A percentile compares a stretch with the other conserved stretches of the same genome.
Conservation (phyloP, 2,888 invertebrate genomes). For the Adineta ricciae region DNA sequence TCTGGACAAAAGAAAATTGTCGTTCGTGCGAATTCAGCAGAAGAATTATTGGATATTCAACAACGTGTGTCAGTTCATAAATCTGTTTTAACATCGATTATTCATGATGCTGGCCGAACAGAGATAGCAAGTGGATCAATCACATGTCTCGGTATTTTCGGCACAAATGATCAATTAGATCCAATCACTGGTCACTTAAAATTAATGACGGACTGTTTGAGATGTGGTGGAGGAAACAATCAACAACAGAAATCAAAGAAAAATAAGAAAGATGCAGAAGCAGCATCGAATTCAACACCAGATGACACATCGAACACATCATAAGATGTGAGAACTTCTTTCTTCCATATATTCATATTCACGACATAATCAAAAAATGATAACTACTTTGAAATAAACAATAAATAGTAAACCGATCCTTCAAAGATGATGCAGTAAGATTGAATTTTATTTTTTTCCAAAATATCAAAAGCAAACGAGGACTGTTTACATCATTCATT, state of each 20-base stretch:
- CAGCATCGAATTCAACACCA: neutral
- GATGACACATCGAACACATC: neutral
- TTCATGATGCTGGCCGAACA: constrained; percentile 82
- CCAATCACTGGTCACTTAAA: constrained; percentile 7
- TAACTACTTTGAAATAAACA: neutral
- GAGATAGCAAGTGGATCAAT: constrained; percentile 76
- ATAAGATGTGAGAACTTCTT: neutral
- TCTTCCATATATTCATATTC: neutral
- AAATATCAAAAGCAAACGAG: too few relatives aligned
- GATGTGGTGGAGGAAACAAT: neutral
- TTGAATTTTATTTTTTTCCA: too few relatives aligned
- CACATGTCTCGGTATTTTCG: constrained; percentile 74
- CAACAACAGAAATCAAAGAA: neutral
- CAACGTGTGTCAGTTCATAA: constrained; percentile 59
- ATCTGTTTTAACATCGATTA: constrained; percentile 62
- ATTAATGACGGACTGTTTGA: constrained; percentile 3
- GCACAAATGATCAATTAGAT: neutral
- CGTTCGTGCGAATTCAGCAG: constrained; percentile 66
- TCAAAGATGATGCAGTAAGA: neutral
- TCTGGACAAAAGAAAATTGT: constrained; percentile 78
- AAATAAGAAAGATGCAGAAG: neutral
- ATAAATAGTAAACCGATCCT: neutral
- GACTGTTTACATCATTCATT: too few relatives aligned
- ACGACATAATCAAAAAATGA: neutral
- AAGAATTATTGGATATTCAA: constrained; percentile 61